Conservation (phyloP, 2,113 vertebrate species). For the Cephalopholis sonnerati region DNA sequence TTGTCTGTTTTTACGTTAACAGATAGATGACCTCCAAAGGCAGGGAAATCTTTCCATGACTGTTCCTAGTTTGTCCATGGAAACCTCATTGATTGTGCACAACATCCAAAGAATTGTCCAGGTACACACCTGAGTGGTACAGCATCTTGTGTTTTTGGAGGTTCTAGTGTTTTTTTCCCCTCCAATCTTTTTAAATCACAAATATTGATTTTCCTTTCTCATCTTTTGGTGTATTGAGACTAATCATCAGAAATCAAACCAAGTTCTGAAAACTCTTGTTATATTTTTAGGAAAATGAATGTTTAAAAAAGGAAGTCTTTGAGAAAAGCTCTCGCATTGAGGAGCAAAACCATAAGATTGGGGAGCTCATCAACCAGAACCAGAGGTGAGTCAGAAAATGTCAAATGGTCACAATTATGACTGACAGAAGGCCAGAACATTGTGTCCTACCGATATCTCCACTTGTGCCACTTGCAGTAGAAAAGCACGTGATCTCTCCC, state of each 20-base stretch:
- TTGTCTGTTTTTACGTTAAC: background rate
- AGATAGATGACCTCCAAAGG: slow-evolving; percentile 93
- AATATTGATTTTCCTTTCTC: background rate
- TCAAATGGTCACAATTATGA: background rate
- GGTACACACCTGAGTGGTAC: slow-evolving; percentile 78
- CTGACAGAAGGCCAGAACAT: background rate
- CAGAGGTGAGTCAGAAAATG: slow-evolving; percentile 88
- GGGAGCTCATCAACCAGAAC: slow-evolving; percentile 94
- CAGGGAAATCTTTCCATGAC: slow-evolving; percentile 82
- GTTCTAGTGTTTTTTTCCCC: background rate
- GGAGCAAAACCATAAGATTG: slow-evolving; percentile 96
- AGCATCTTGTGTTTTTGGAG: background rate
- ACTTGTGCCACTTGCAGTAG: background rate
- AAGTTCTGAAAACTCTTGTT: slow-evolving; percentile 10
- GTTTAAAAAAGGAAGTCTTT: slow-evolving; percentile 95
- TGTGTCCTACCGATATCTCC: background rate
- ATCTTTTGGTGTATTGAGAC: background rate
- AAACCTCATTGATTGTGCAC: slow-evolving; percentile 95
- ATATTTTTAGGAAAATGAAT: slow-evolving; percentile 93
- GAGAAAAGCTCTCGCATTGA: slow-evolving; percentile 96
- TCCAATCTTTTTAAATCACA: background rate
- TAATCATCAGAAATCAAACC: background rate
- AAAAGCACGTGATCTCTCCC: background rate
- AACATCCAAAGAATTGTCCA: slow-evolving; percentile 96
- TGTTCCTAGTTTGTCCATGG: slow-evolving; percentile 91